Evolutionary conservation across 2,888 invertebrate species (phyloP).

Genomic region (Drosophila cognata): DNA sequence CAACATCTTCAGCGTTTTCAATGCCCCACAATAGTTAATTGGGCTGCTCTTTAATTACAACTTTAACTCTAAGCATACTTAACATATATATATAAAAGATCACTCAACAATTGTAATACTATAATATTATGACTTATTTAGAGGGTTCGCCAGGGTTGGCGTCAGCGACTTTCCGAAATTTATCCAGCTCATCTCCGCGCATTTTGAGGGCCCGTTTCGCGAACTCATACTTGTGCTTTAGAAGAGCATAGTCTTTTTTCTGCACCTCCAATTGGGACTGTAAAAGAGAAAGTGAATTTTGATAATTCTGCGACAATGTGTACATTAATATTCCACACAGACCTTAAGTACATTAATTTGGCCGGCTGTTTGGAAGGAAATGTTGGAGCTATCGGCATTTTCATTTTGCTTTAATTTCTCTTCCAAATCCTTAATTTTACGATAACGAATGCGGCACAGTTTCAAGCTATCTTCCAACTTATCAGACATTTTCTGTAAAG

Average conservation of each 20-base stretch:
- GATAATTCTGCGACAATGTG: background rate
- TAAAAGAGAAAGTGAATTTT: background rate
- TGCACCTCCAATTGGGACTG: slow-evolving; percentile 41
- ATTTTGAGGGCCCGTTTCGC: slow-evolving; percentile 51
- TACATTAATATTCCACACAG: background rate
- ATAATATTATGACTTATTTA: slow-evolving; percentile 29
- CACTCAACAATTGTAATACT: slow-evolving; percentile 37
- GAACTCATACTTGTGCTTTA: slow-evolving; percentile 46
- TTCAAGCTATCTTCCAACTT: slow-evolving; percentile 76
- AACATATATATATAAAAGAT: slow-evolving; percentile 21
- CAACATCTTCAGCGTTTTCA: background rate
- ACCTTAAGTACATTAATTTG: slow-evolving; percentile 68
- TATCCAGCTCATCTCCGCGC: slow-evolving; percentile 43
- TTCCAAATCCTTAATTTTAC: slow-evolving; percentile 72
- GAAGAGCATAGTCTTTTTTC: slow-evolving; percentile 31
- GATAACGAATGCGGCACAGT: slow-evolving; percentile 76
- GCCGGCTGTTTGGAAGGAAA: slow-evolving; percentile 60
- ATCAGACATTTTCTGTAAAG: slow-evolving; percentile 56
- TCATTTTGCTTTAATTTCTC: slow-evolving; percentile 62
- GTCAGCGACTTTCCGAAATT: slow-evolving; percentile 23
- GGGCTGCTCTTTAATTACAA: background rate
- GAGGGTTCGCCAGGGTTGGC: slow-evolving; percentile 1
- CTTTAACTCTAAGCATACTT: slow-evolving; percentile 3
- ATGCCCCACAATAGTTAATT: background rate
- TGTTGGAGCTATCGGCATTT: slow-evolving; percentile 46